Evolutionary conservation across 2,797 vertebrate species (phyloP).

Genomic region (Pseudomugil gertrudae): DNA sequence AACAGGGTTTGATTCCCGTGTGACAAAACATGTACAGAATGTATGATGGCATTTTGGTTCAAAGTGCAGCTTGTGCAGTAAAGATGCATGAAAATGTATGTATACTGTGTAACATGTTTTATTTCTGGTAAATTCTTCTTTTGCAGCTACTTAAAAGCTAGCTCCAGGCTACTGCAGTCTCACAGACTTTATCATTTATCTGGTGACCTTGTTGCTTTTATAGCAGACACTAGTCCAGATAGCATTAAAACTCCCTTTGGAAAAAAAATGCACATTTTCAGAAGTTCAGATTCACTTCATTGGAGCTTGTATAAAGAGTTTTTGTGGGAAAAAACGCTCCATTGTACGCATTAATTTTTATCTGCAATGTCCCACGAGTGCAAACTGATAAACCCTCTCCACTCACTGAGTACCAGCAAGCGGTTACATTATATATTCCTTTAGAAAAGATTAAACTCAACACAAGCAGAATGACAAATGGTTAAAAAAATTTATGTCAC

Average conservation of each 20-base stretch:
- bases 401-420: too few species aligned
- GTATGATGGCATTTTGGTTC: constrained; percentile 25
- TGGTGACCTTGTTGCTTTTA: not conserved
- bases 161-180: not conserved
- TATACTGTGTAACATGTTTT: constrained; percentile 1
- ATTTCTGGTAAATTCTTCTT: not conserved
- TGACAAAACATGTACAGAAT: constrained; percentile 15
- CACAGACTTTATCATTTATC: constrained; percentile 14
- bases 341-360: not conserved
- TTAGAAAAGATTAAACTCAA: not conserved
- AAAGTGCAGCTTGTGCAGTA: constrained; percentile 25
- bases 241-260: too few species aligned
- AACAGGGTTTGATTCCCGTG: constrained; percentile 13
- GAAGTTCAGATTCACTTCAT: not conserved
- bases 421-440: too few species aligned
- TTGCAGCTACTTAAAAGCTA: not conserved
- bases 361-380: not conserved
- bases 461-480: not conserved
- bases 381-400: not conserved
- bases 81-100: constrained; percentile 8
- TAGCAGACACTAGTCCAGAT: not conserved
- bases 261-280: constrained; percentile 7
- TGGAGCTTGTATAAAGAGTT: not conserved
- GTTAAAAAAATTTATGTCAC: not conserved
- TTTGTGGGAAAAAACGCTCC: not conserved